Percentiles rank a stretch among this genome's conserved stretches.
Evolutionary conservation across 1,140 invertebrate species (phyloP).

Genomic region (Heliothis virescens): DNA sequence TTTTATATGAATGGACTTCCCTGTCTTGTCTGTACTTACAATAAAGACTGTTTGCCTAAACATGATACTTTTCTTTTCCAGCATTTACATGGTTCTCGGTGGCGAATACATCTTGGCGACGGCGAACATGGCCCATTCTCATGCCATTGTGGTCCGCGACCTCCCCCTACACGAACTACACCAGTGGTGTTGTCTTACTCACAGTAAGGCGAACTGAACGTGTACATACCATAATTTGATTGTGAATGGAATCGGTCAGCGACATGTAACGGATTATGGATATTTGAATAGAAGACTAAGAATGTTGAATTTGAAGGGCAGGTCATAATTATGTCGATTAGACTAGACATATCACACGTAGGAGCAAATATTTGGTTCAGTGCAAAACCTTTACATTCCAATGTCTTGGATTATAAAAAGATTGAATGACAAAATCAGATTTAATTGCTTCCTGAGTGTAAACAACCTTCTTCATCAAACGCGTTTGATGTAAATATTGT

Average conservation of each 20-base stretch:
- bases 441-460: neutral
- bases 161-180: constrained; percentile 93
- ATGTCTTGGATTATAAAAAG: too few species aligned
- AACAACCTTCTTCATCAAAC: neutral
- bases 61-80: constrained; percentile 81
- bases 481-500: neutral
- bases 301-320: neutral
- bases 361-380: too few species aligned
- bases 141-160: constrained; percentile 94
- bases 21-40: neutral
- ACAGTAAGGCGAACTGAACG: constrained; percentile 68
- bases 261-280: constrained; percentile 42
- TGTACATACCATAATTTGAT: constrained; percentile 51
- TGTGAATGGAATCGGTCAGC: constrained; percentile 44
- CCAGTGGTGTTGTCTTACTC: constrained; percentile 87
- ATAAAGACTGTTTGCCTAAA: neutral
- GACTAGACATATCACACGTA: too few species aligned
- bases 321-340: neutral
- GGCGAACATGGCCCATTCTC: constrained; percentile 97
- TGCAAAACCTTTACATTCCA: too few species aligned
- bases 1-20: neutral
- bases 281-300: constrained; percentile 27
- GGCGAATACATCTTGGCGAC: constrained; percentile 95
- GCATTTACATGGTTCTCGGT: constrained; percentile 97
- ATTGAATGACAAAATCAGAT: too few species aligned